Conservation (phyloP, 1,140 invertebrate species). For the Drosophila albomicans region DNA sequence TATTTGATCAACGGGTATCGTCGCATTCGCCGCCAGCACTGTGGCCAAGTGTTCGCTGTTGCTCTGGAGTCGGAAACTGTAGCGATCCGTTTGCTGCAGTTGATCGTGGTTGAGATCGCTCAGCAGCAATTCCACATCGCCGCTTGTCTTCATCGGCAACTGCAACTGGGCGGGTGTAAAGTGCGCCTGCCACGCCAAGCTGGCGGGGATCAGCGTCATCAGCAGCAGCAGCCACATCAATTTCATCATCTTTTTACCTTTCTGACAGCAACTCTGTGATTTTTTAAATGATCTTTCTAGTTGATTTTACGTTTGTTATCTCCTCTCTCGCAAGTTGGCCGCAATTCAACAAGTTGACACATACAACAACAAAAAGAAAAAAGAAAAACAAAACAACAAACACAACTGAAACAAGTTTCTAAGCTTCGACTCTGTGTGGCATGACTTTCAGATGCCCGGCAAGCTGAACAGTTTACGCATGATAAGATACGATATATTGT, state of each 20-base stretch:
- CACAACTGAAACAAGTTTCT: neutral
- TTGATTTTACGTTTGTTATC: neutral
- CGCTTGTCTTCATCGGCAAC: constrained; percentile 43
- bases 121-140: constrained; percentile 39
- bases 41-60: constrained; percentile 47
- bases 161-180: constrained; percentile 49
- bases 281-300: neutral
- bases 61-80: constrained; percentile 59
- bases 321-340: neutral
- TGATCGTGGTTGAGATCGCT: constrained; percentile 16
- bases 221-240: constrained; percentile 17
- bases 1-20: constrained; percentile 40
- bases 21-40: constrained; percentile 49
- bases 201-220: neutral
- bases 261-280: neutral
- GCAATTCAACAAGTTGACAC: neutral
- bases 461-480: neutral
- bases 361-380: neutral
- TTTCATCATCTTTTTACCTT: neutral
- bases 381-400: neutral
- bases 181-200: constrained; percentile 51
- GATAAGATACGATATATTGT: too few relatives aligned
- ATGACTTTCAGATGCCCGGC: neutral
- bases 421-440: neutral
- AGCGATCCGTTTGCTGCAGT: constrained; percentile 45